phyloP scores from a whole-genome alignment of 2,888 invertebrate species.

The Lamellibrachia columna region DNA sequence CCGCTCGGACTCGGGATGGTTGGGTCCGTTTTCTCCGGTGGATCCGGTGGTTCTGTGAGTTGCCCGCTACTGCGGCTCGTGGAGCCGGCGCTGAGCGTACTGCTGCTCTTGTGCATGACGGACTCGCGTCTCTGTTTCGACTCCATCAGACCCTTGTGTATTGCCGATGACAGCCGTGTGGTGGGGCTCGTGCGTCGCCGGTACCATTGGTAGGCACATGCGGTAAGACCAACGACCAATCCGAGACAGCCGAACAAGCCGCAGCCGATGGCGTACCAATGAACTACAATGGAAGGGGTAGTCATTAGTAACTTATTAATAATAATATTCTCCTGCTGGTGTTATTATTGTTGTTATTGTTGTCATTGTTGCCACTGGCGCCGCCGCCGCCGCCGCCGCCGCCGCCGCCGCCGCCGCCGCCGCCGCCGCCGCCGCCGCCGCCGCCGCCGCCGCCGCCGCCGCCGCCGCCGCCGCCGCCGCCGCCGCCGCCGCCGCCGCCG shows the following conservation, averaged over 20 bases:
- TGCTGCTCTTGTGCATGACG: slow-evolving; percentile 21
- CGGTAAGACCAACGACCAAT: slow-evolving; percentile 72
- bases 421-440: too few relatives aligned
- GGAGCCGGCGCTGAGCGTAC: slow-evolving; percentile 5
- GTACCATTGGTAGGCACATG: slow-evolving; percentile 76
- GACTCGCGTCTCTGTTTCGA: slow-evolving; percentile 42
- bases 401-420: too few relatives aligned
- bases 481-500: too few relatives aligned
- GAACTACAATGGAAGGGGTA: slow-evolving; percentile 49
- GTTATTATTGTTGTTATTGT: too few relatives aligned
- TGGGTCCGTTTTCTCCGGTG: not conserved
- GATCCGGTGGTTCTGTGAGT: not conserved
- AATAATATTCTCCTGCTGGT: too few relatives aligned
- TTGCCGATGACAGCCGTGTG: slow-evolving; percentile 60
- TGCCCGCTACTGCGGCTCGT: not conserved
- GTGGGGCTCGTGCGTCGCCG: slow-evolving; percentile 69
- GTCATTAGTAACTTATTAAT: not conserved
- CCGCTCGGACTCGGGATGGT: not conserved
- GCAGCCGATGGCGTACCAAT: slow-evolving; percentile 70
- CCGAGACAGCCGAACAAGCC: slow-evolving; percentile 74
- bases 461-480: too few relatives aligned
- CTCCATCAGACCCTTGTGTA: slow-evolving; percentile 60
- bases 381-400: too few relatives aligned
- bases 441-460: too few relatives aligned
- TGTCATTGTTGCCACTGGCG: too few relatives aligned